Conservation (phyloP, 2,888 invertebrate genomes). For the Autographa pulchrina region DNA sequence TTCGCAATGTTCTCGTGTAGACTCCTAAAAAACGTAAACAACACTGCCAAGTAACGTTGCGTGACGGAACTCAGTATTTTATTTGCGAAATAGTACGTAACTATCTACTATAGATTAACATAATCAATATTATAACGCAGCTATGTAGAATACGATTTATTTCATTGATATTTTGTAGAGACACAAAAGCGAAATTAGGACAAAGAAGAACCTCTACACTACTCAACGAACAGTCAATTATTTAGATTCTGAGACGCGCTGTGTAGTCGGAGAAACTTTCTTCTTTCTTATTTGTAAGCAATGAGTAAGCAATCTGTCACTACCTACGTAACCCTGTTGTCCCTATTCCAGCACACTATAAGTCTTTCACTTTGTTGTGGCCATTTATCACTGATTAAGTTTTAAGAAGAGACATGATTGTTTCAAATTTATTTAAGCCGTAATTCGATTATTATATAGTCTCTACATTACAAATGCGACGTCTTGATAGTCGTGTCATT, state of each 20-base stretch:
- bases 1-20: conserved; percentile 21
- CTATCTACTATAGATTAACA: conserved; percentile 67
- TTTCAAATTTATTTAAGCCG: background rate
- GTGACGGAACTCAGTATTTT: conserved; percentile 70
- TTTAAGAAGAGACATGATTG: background rate
- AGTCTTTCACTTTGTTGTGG: background rate
- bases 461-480: background rate
- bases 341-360: background rate
- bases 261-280: conserved; percentile 27
- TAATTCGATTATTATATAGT: background rate
- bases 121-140: conserved; percentile 74
- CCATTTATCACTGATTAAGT: background rate
- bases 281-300: conserved; percentile 7
- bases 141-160: conserved; percentile 46
- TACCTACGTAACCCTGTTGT: conserved; percentile 32
- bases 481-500: background rate
- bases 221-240: conserved; percentile 21
- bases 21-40: conserved; percentile 40
- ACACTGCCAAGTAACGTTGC: conserved; percentile 63
- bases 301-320: conserved; percentile 47
- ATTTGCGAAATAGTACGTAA: conserved; percentile 67
- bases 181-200: conserved; percentile 1
- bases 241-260: conserved; percentile 18
- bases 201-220: conserved; percentile 12
- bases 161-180: conserved; percentile 43